Conservation (phyloP, 1,140 invertebrate species). For the Glomeris maerens region DNA sequence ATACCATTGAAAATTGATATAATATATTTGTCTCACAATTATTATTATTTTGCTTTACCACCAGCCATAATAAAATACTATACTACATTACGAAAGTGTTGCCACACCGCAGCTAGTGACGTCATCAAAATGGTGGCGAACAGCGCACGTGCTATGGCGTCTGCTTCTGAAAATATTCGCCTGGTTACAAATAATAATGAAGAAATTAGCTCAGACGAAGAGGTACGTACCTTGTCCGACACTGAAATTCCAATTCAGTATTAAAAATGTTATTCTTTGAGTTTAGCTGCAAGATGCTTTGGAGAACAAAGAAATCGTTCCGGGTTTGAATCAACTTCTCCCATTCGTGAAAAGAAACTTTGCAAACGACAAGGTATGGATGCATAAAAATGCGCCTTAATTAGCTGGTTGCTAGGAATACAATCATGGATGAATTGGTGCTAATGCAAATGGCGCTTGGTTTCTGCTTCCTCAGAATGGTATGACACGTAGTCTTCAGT, state of each 20-base stretch:
- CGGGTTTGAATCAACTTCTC: background rate
- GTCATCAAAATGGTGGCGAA: no score
- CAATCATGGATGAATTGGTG: background rate
- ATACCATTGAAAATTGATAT: no score
- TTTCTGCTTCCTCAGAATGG: constrained; percentile 35
- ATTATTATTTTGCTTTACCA: no score
- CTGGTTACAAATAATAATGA: no score
- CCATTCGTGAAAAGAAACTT: background rate
- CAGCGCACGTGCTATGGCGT: no score
- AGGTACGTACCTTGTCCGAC: background rate
- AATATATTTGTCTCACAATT: no score
- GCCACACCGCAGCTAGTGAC: no score
- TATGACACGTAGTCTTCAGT: constrained; percentile 52
- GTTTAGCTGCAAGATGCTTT: background rate
- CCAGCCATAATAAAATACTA: no score
- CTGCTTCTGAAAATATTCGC: no score
- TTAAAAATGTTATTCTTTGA: background rate
- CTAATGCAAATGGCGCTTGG: background rate
- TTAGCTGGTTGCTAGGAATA: background rate
- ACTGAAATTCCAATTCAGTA: background rate
- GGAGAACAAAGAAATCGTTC: background rate
- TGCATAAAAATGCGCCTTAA: background rate
- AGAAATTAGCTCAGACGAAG: no score
- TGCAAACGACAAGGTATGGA: background rate
- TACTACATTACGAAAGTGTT: no score